Base-by-base conservation (phyloP, 2,888 invertebrate species). In the Zeuzera pyrina region DNA sequence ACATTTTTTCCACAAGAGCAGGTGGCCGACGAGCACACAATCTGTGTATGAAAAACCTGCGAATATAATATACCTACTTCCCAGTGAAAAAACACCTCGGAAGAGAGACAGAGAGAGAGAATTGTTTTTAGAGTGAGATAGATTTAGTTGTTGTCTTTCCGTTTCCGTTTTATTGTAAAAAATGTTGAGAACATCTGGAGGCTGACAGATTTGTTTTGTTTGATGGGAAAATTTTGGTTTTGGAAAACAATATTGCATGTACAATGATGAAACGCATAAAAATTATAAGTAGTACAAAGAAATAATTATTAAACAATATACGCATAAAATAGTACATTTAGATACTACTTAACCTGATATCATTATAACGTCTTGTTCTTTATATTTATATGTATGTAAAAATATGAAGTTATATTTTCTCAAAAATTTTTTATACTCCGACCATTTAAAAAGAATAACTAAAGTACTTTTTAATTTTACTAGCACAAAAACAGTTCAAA, bases 101-200 rank as follows among this genome's bases (percentile, higher is more conserved):
- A 39, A 35, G 34, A 57, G 49, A 58, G 57, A 55, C 42, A 44
- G 67, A 58, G 59, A 61, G 42, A 39, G 43, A 33, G 30, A 42
- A 37, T 47, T 35, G 40, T 37, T 33, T 37, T 47, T 46, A 55
- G 58, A 72, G 40, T 14, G 61, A 53, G 67, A 67, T 35, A 41
- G 50, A 30, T 32, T 29, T 43, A 49, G 38, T 48, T 42, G 57
- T 52, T 66, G 65, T 70, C 72, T 74, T 78, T 77, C 81, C 78
- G 77, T 70, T 81, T 81, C 81, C 81, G 77, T 71, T 72, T 71
- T 62, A 53, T 73, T 68, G 59, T 66, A 51, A 63, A 74, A 69
- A 77, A 60, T 56, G 42, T 52, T 43, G 33, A 39, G 61, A 71
- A 61, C 81, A 81, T 79, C 78, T 79, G 79, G 65, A 48, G 41